Evolutionary conservation across 2,888 invertebrate species (phyloP), one percentile per base, ranked within the genome.

Genomic region (Ischnura elegans): DNA sequence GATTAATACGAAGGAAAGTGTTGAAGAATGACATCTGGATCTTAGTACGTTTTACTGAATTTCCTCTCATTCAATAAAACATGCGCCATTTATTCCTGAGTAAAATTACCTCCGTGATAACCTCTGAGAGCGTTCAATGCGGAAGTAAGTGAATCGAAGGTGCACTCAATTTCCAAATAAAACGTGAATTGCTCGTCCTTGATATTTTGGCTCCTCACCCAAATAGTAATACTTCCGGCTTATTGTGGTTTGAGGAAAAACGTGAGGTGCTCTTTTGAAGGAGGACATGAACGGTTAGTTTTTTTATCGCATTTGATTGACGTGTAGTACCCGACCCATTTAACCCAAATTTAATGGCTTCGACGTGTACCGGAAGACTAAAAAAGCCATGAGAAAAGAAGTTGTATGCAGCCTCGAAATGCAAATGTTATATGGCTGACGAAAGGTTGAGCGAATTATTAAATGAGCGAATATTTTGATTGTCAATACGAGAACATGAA

Each of bases 211-310:
- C 76, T 76, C 76, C 25, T 13, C 29, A 36, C 76, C 25, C 13
- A 10, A 76, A 76, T 76, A 36, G 16, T 76, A 36, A 76, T 76
- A 76, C 76, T 76, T 76, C 76, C 76, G 76, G 36, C 76, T 76
- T 13, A 36, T 36, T 36, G 76, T 76, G 61, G n/a, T 36, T 76
- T 29, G 76, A 36, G 16, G 76, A 36, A 76, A n/a, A 76, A 76
- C 76, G 76, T 76, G 76, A 76, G 76, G 76, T 25, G 36, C 36
- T 66, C 36, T 25, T 4, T 13, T 2, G 36, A 13, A 36, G 29
- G 5, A 76, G 36, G 76, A 76, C 36, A 4, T 36, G 29, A 36
- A 10, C 29, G 29, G 3, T 25, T 2, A 36, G 36, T 76, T 36
- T 36, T 76, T 76, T 13, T 29, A 76, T 61, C 13, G 10, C 13